These are phyloP conservation scores for Uria aalge DNA, from an alignment of 2,113 vertebrate species.

Conservation along the genomic window DNA sequence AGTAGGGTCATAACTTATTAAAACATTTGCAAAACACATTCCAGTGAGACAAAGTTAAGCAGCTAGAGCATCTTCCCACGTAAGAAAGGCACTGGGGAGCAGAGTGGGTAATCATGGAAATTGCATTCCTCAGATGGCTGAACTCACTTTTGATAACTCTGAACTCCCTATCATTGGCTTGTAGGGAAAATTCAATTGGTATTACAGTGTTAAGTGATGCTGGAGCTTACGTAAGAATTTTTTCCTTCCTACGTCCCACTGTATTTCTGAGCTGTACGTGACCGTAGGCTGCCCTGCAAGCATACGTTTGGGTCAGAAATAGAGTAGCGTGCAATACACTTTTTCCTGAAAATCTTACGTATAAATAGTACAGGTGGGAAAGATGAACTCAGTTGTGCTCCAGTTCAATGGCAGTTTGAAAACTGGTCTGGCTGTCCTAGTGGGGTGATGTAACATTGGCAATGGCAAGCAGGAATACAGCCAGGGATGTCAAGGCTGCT, in stretches of 20 bases:
- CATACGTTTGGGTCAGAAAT: constrained; percentile 12
- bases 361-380: background rate
- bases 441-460: background rate
- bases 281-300: background rate
- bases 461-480: background rate
- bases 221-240: background rate
- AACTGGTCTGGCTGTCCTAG: background rate
- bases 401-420: background rate
- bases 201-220: background rate
- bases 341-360: background rate
- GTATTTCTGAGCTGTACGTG: background rate
- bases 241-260: background rate
- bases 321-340: background rate
- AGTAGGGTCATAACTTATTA: constrained; percentile 58
- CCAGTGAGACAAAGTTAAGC: constrained; percentile 23
- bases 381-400: background rate
- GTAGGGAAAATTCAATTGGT: background rate
- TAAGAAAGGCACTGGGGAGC: background rate
- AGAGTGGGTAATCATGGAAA: background rate
- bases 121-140: background rate
- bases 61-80: background rate
- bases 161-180: background rate
- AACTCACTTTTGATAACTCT: background rate
- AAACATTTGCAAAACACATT: constrained; percentile 60
- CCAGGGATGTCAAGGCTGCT: background rate